Base-by-base conservation (phyloP, 2,797 vertebrate genomes). In the Gorsachius magnificus region DNA sequence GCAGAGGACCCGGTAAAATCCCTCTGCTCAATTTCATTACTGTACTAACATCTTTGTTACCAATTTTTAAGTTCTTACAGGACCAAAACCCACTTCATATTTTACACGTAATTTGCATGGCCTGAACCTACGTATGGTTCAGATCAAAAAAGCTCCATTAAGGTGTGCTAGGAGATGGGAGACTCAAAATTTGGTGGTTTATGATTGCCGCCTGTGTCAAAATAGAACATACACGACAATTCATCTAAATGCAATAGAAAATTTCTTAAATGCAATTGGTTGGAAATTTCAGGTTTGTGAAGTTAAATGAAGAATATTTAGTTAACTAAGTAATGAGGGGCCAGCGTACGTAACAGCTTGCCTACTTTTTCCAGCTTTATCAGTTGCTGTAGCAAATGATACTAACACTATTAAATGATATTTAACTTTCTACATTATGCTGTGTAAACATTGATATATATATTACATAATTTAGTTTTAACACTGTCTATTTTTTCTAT, bases 221-320 rank as follows among this genome's bases (percentile, higher is more conserved):
- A 31, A 92, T 57, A 93, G 69, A 89, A 87, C 31, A 28, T 8
- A 31, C 35, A 36, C 22, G 91, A 78, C 51, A 86, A 78, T 60
- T 92, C 81, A 87, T 79, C 85, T 68, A 95, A 85, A 94, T 72
- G 63, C 87, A 94, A 87, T 1, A 94, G 63, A 96, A 86, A 96
- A 75, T 80, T 64, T 81, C 46, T 13, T 36, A 48, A 48, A 28
- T 43, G 8, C 15, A 35, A 60, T 9, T 46, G 15, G 22, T n/a
- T 70, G n/a, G 13, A 66, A 56, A 41, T 71, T 57, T 76, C 43
- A 57, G 29, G 10, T 35, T 80, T 80, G 20, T 58, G 28, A n/a
- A 82, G 28, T 36, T 74, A 56, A 63, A 83, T 10, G 15, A 38
- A 45, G 24, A 80, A 45, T 14, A 31, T 71, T 87, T 43, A 75